Evolutionary conservation across 2,113 vertebrate genomes (phyloP), one percentile per base, ranked within the genome.

Genomic region (Gadus chalcogrammus): DNA sequence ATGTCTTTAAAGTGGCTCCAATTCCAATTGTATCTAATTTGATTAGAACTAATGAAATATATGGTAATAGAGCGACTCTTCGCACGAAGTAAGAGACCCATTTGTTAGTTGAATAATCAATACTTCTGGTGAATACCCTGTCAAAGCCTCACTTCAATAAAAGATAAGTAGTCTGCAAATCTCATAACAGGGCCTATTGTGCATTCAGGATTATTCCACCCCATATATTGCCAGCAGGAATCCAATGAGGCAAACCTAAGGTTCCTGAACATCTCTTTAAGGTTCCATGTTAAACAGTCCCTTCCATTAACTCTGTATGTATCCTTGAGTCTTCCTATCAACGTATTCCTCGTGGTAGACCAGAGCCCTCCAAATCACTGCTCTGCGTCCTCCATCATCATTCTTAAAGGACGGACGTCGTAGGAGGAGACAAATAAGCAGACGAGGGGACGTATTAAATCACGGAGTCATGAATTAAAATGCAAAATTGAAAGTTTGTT

Each of bases 11-110:
- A 80, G 73, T 68, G 67, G 27, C 20, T 3, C 48, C 61, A 60
- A 60, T 71, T 76, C 75, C 56, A 17, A 58, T 80, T 81, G 72
- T 15, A 74, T 83, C 65, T 72, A 64, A 81, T 79, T 76, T 79
- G 70, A 85, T 82, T 28, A 71, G 71, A 82, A 69, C 62, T 78
- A 81, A 83, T 85, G 70, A 80, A 64, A 79, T 71, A 60, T 70
- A 82, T 71, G 66, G 55, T 74, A 85, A 86, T 82, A 60, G 1
- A 56, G 56, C 5, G 72, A 68, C 64, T 68, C 38, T 8, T 35
- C n/a, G 73, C 60, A 56, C 65, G 7, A 58, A n/a, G 13, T 58
- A 58, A n/a, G n/a, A 58, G 55, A 58, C 55, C 55, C 55, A n/a
- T 42, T 62, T 67, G 20, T 72, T 68, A 31, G 79, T 64, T 38